Percentiles rank a stretch among this genome's conserved stretches.
Evolutionary conservation across 2,888 invertebrate genomes (phyloP).

Genomic region (Elegia similella): DNA sequence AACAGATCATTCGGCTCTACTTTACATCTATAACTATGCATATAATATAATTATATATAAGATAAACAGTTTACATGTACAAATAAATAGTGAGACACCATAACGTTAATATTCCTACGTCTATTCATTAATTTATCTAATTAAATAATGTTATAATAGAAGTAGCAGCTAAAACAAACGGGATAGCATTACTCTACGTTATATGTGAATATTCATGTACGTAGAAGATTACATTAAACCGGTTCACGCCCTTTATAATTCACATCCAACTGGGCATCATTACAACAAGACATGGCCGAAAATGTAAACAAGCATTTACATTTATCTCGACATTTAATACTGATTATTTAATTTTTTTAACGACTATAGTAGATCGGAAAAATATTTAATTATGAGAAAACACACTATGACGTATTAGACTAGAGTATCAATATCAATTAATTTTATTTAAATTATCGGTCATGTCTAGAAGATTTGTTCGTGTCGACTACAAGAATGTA

Average conservation of each 20-base stretch:
- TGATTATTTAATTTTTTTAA: not conserved
- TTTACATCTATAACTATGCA: slow-evolving; percentile 43
- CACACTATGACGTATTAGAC: not conserved
- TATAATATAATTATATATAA: slow-evolving; percentile 21
- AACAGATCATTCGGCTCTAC: slow-evolving; percentile 64
- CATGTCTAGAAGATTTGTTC: slow-evolving; percentile 1
- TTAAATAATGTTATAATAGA: slow-evolving; percentile 25
- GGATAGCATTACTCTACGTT: slow-evolving; percentile 20
- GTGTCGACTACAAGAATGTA: slow-evolving; percentile 40
- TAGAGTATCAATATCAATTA: slow-evolving; percentile 19
- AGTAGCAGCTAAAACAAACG: slow-evolving; percentile 9
- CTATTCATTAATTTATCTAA: slow-evolving; percentile 41
- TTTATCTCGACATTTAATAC: not conserved
- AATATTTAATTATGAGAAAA: not conserved
- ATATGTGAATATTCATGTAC: slow-evolving; percentile 25
- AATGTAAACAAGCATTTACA: not conserved
- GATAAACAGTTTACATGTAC: slow-evolving; percentile 53
- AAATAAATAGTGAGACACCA: slow-evolving; percentile 66
- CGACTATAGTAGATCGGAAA: not conserved
- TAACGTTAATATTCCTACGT: slow-evolving; percentile 44
- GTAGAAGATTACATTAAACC: slow-evolving; percentile 27
- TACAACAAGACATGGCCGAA: slow-evolving; percentile 1
- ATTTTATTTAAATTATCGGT: not conserved
- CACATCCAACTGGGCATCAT: slow-evolving; percentile 22
- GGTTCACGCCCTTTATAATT: slow-evolving; percentile 30